Evolutionary conservation across 2,888 invertebrate genomes (phyloP), one percentile per base, ranked within the genome.

Genomic region (Lasioglossum leucozonium): DNA sequence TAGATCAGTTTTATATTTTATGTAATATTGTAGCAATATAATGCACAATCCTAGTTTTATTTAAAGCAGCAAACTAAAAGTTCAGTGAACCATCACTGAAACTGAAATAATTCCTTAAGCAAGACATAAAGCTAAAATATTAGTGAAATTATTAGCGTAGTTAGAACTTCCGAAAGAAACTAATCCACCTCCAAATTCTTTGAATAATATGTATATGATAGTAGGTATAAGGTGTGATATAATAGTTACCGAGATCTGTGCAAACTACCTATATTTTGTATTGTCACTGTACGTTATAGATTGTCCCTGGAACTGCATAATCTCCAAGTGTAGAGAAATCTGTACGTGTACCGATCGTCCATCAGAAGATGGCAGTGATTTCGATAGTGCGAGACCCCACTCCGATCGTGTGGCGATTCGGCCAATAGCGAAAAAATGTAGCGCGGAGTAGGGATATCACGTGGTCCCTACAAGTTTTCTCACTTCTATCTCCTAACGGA

Each of bases 1-100:
- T 69, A 67, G 30, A 47, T 62, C n/a, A 79, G 55, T 37, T 72
- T 71, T 72, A 72, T 72, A 30, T 34, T 22, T 44, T 67, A 0
- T 10, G 30, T 34, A 30, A n/a, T 10, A n/a, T n/a, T n/a, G n/a
- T n/a, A 30, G 22, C 34, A 30, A n/a, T 26, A 13, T 11, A 16
- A 42, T 42, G 40, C 18, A 74, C 30, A 55, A 55, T 30, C 42
- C 30, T 58, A 65, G 34, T 37, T 65, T 34, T 8, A 65, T 18
- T 65, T 34, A 18, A 30, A 8, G 18, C 34, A 30, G 30, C 8
- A 5, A 18, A 65, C 6, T 65, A 58, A 8, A 26, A 58, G n/a
- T 58, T 26, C 3, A 34, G 8, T 65, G 1, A 30, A 65, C 2
- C 8, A 18, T 34, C 34, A 6, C 30, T 13, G 2, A 13, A 5